Percentiles rank a stretch among this genome's conserved stretches.
Evolutionary conservation across 2,888 invertebrate genomes (phyloP).

Genomic region (Trisateles emortualis): DNA sequence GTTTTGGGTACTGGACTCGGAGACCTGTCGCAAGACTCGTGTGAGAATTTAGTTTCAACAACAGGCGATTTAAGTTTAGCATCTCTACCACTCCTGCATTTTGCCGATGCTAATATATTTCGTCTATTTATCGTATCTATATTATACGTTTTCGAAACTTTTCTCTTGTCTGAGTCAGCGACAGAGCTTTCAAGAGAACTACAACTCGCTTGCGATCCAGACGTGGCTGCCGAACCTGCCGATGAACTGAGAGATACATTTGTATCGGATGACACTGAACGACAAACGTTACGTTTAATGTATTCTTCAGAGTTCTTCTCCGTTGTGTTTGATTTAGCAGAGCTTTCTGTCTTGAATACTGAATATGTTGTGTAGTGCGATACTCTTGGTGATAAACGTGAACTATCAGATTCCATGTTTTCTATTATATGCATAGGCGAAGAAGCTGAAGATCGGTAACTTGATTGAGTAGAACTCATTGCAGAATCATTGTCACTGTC

Average conservation of each 20-base stretch:
- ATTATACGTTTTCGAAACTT: conserved; percentile 92
- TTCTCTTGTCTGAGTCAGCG: conserved; percentile 88
- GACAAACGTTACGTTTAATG: conserved; percentile 87
- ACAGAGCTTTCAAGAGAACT: conserved; percentile 89
- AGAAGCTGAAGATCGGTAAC: conserved; percentile 91
- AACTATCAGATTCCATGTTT: conserved; percentile 85
- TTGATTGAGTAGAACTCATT: conserved; percentile 94
- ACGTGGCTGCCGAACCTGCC: conserved; percentile 90
- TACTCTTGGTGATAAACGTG: conserved; percentile 82
- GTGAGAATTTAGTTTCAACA: conserved; percentile 90
- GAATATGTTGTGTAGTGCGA: conserved; percentile 75
- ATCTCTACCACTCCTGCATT: conserved; percentile 93
- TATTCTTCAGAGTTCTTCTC: conserved; percentile 76
- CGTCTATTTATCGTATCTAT: conserved; percentile 94
- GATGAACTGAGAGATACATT: conserved; percentile 90
- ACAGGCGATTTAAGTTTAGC: conserved; percentile 90
- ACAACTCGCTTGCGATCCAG: conserved; percentile 91
- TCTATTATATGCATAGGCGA: conserved; percentile 91
- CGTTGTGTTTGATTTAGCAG: conserved; percentile 63
- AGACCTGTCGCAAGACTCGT: conserved; percentile 84
- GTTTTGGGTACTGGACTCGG: conserved; percentile 80
- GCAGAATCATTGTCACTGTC: conserved; percentile 96
- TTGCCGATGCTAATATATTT: conserved; percentile 95
- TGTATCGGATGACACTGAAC: conserved; percentile 91
- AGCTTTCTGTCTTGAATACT: conserved; percentile 77